Evolutionary conservation across 2,888 invertebrate species (phyloP).

Genomic region (Eugnorisma glareosa): DNA sequence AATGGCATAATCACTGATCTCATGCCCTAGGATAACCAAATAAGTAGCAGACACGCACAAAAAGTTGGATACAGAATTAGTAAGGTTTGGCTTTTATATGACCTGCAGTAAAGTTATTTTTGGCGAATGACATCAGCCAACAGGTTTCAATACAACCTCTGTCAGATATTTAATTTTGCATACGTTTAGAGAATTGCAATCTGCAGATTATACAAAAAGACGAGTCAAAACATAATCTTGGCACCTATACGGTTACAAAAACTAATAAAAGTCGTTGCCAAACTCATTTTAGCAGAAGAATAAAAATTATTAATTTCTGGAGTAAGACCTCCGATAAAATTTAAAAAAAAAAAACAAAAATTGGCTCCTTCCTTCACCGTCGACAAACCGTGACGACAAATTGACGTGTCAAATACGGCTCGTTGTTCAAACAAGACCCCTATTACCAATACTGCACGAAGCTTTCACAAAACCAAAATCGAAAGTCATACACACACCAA

Average conservation of each 20-base stretch:
- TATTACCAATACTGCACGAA: conserved; percentile 60
- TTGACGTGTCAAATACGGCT: conserved; percentile 12
- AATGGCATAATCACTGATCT: conserved; percentile 17
- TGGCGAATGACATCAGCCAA: conserved; percentile 59
- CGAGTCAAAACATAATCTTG: conserved; percentile 7
- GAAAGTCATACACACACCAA: conserved; percentile 76
- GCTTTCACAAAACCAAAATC: conserved; percentile 74
- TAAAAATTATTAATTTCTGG: neutral
- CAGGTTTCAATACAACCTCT: conserved; percentile 50
- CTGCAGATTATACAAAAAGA: conserved; percentile 16
- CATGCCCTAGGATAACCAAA: conserved; percentile 18
- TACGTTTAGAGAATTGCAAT: conserved; percentile 52
- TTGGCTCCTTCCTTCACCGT: neutral
- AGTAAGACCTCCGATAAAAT: neutral
- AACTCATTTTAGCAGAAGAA: conserved; percentile 16
- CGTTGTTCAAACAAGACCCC: conserved; percentile 55
- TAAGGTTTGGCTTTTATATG: conserved; percentile 26
- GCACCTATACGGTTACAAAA: neutral
- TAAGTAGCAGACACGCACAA: conserved; percentile 24
- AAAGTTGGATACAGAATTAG: conserved; percentile 47
- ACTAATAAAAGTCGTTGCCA: neutral
- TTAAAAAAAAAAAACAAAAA: neutral
- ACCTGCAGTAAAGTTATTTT: conserved; percentile 52
- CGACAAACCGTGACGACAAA: conserved; percentile 14
- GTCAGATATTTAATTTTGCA: conserved; percentile 42